Percentiles rank a stretch among this genome's conserved stretches.
These are phyloP conservation scores for Salarias fasciatus DNA, from an alignment of 2,797 vertebrate genomes.

Conservation along the genomic window DNA sequence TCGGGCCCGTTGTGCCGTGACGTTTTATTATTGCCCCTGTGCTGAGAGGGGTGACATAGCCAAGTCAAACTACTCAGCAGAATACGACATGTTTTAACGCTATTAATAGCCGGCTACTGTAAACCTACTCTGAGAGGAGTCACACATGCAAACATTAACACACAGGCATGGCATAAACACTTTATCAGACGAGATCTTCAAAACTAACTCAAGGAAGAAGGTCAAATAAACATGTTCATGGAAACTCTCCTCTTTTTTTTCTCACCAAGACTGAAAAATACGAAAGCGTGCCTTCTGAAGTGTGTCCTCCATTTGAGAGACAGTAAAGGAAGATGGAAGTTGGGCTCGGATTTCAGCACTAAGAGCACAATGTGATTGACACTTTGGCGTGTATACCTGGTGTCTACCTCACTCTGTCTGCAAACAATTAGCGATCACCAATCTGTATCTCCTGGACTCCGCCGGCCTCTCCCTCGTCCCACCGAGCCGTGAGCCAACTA, in stretches of 20 bases:
- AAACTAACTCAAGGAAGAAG: slow-evolving; percentile 17
- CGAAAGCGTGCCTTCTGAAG: neutral
- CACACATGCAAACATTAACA: slow-evolving; percentile 50
- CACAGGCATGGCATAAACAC: slow-evolving; percentile 47
- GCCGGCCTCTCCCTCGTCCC: slow-evolving; percentile 21
- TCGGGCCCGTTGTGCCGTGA: slow-evolving; percentile 13
- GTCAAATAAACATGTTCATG: neutral
- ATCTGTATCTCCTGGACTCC: slow-evolving; percentile 16
- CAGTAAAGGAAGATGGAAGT: slow-evolving; percentile 17
- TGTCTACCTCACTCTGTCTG: slow-evolving; percentile 54
- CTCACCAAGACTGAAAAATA: neutral
- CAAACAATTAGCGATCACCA: slow-evolving; percentile 59
- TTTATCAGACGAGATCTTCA: slow-evolving; percentile 12
- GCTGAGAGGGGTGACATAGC: slow-evolving; percentile 57
- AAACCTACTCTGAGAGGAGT: slow-evolving; percentile 61
- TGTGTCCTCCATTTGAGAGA: neutral
- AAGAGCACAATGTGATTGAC: slow-evolving; percentile 48
- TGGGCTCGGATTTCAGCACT: slow-evolving; percentile 32
- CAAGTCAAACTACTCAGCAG: slow-evolving; percentile 74
- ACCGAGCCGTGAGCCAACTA: slow-evolving; percentile 44
- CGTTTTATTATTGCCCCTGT: slow-evolving; percentile 58
- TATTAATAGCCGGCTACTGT: slow-evolving; percentile 74
- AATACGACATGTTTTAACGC: slow-evolving; percentile 63
- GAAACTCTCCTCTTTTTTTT: slow-evolving; percentile 3
- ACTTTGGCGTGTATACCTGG: slow-evolving; percentile 54